Evolutionary conservation across 2,113 vertebrate species (phyloP).

Genomic region (Ochotona curzoniae): DNA sequence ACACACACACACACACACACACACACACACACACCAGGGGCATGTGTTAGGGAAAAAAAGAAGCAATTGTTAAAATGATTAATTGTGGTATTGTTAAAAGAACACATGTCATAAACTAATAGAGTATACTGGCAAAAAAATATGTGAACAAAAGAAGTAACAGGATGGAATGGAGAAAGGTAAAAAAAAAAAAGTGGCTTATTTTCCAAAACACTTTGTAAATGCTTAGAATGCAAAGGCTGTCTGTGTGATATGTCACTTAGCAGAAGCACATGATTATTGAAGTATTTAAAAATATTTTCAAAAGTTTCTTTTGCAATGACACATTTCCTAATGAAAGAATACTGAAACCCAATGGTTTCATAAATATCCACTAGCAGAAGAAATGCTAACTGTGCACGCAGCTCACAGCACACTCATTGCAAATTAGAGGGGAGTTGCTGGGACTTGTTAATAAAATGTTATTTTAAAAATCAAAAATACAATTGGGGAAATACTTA

Average conservation of each 20-base stretch:
- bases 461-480: constrained; percentile 60
- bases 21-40: neutral
- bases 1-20: neutral
- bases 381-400: constrained; percentile 73
- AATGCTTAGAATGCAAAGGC: neutral
- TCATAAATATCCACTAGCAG: constrained; percentile 78
- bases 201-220: neutral
- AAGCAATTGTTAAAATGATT: neutral
- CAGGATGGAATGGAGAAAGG: neutral
- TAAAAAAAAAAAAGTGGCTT: neutral
- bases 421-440: constrained; percentile 78
- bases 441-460: constrained; percentile 80
- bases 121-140: neutral
- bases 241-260: neutral
- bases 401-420: constrained; percentile 73
- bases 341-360: constrained; percentile 71
- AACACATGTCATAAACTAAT: neutral
- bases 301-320: constrained; percentile 36
- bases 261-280: neutral
- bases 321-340: constrained; percentile 70
- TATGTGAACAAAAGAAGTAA: neutral
- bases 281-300: constrained; percentile 49
- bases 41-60: neutral
- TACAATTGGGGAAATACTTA: constrained; percentile 70
- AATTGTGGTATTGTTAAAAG: neutral